Percentiles rank a stretch among this genome's conserved stretches.
Conservation (phyloP, 2,888 invertebrate genomes). For the Venusia cambrica region DNA sequence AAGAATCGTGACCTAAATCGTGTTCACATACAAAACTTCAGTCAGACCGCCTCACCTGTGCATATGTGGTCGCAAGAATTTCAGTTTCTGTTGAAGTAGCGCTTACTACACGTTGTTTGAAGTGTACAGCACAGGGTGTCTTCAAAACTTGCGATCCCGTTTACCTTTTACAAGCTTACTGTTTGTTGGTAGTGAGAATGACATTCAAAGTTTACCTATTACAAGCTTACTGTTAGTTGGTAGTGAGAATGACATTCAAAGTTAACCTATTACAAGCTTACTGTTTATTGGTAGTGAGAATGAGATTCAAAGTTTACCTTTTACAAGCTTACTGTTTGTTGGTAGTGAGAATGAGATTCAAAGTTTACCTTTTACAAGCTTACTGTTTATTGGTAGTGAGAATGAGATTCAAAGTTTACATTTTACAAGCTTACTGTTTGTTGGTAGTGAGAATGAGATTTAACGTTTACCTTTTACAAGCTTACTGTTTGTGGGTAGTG, state of each 20-base stretch:
- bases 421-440: no score
- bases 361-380: no score
- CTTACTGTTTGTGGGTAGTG: no score
- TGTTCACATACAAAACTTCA: slow-evolving; percentile 22
- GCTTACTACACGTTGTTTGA: slow-evolving; percentile 43
- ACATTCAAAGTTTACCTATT: slow-evolving; percentile 1
- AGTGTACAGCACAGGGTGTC: slow-evolving; percentile 37
- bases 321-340: no score
- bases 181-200: slow-evolving; percentile 10
- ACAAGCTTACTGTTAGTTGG: slow-evolving; percentile 1
- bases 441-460: no score
- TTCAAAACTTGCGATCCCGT: slow-evolving; percentile 40
- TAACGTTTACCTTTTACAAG: no score
- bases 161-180: slow-evolving; percentile 43
- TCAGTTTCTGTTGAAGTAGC: slow-evolving; percentile 55
- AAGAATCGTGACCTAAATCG: neutral
- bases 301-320: no score
- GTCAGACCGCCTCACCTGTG: slow-evolving; percentile 33
- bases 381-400: no score
- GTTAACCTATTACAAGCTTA: no score
- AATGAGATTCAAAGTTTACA: no score
- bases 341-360: no score
- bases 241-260: neutral
- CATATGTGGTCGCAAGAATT: slow-evolving; percentile 50
- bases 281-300: no score